Evolutionary conservation across 1,140 invertebrate genomes (phyloP).

Genomic region (Drosophila sp.): DNA sequence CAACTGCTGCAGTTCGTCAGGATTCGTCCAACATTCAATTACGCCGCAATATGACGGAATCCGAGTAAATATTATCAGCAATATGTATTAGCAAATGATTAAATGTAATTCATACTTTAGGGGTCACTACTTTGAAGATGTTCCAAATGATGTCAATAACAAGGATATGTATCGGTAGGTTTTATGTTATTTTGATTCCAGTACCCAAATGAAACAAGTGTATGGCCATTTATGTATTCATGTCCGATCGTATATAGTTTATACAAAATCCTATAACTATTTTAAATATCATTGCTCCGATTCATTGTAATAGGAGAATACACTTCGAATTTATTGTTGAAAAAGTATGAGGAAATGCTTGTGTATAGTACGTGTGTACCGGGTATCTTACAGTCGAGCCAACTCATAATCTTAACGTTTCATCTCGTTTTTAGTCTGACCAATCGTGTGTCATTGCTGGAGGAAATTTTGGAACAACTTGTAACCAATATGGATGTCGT

Average conservation of each 20-base stretch:
- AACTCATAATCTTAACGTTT: no score
- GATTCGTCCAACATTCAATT: slow-evolving; percentile 31
- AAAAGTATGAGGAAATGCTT: no score
- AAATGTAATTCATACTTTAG: slow-evolving; percentile 19
- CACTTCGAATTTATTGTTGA: no score
- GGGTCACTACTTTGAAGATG: slow-evolving; percentile 56
- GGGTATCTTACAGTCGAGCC: no score
- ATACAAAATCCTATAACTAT: no score
- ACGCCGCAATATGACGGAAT: slow-evolving; percentile 37
- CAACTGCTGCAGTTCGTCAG: not conserved
- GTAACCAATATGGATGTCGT: slow-evolving; percentile 70
- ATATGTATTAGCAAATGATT: not conserved
- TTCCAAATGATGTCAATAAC: slow-evolving; percentile 42
- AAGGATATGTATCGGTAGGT: slow-evolving; percentile 61
- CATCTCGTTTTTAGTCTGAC: slow-evolving; percentile 48
- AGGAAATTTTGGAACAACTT: slow-evolving; percentile 73
- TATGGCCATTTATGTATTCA: no score
- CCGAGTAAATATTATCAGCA: slow-evolving; percentile 40
- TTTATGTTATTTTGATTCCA: not conserved
- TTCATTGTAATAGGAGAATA: no score
- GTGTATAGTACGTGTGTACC: no score
- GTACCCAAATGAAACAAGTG: no score
- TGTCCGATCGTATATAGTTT: no score
- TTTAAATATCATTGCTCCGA: no score
- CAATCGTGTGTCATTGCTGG: slow-evolving; percentile 67